phyloP scores from a whole-genome alignment of 2,113 vertebrate species.

The Oncorhynchus clarkii region DNA sequence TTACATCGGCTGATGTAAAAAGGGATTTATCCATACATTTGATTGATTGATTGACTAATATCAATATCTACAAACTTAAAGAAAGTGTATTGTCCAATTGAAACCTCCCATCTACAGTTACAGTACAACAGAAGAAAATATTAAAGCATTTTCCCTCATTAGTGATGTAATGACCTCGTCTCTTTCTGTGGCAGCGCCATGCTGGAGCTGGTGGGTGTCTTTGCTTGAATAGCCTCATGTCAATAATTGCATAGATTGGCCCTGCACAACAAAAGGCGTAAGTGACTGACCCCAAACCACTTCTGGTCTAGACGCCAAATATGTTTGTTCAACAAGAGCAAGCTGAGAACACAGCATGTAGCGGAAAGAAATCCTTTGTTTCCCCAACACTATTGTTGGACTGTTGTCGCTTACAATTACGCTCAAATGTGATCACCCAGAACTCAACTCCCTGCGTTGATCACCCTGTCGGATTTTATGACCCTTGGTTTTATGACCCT shows the following conservation, averaged over 20 bases:
- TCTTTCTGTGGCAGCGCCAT: not conserved
- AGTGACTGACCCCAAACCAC: constrained; percentile 22
- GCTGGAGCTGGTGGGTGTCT: not conserved
- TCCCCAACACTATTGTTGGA: constrained; percentile 23
- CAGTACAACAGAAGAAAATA: not conserved
- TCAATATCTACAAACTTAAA: too few relatives aligned
- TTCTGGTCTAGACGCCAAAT: constrained; percentile 18
- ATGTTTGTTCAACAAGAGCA: constrained; percentile 4
- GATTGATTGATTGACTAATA: too few relatives aligned
- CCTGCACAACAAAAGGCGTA: constrained; percentile 11
- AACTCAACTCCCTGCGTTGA: not conserved
- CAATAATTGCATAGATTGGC: constrained; percentile 25
- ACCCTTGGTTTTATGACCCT: constrained; percentile 10
- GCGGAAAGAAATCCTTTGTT: constrained; percentile 25
- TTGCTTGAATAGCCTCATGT: constrained; percentile 7
- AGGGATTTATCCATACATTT: too few relatives aligned
- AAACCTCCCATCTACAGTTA: not conserved
- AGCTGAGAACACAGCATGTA: constrained; percentile 15
- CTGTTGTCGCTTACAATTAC: constrained; percentile 24
- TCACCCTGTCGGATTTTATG: not conserved
- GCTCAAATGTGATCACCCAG: constrained; percentile 14
- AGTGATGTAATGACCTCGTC: not conserved
- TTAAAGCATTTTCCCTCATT: constrained; percentile 2
- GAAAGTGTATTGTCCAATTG: not conserved
- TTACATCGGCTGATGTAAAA: too few relatives aligned